Evolutionary conservation across 2,113 vertebrate genomes (phyloP), one percentile per base, ranked within the genome.

Genomic region (Varanus komodoensis): DNA sequence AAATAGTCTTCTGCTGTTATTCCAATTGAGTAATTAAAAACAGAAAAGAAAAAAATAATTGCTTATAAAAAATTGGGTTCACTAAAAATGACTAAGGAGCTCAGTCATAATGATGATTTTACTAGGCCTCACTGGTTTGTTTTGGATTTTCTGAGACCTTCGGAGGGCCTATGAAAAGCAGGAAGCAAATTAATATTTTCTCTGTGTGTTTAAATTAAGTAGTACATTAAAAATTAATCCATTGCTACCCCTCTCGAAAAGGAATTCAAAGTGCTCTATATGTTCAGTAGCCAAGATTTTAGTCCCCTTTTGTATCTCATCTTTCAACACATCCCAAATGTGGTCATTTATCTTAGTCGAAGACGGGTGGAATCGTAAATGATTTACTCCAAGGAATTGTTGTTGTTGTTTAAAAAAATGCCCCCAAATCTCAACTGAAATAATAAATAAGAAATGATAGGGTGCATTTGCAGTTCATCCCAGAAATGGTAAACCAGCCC

Each of bases 331-430:
- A 96, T 98, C 98, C 96, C 97, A 98, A 97, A 98, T 98, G 98
- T 97, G 96, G 95, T 98, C 98, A 98, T 99, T 99, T 98, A 98
- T 99, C 98, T 98, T 98, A 97, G 94, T 96, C 90, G 95, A 73
- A 96, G 98, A 98, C 97, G 97, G 97, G 96, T 96, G 97, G 98
- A 97, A 98, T 98, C 97, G 97, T 98, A 98, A 89, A 98, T 98
- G 98, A 98, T 98, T 98, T 98, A 98, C 98, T 98, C 97, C 95
- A 95, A 97, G 97, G 96, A 95, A 97, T 97, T 97, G 96, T 44
- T 85, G 57, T 44, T 32, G 74, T 67, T 48, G 38, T 14, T 75
- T 84, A 91, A 93, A 95, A 88, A 89, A 75, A 44, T 19, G 61
- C 38, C n/a, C 61, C 64, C 52, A 95, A 92, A 95, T 95, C 95